Evolutionary conservation across 2,888 invertebrate genomes (phyloP).

Genomic region (Athalia cordata): DNA sequence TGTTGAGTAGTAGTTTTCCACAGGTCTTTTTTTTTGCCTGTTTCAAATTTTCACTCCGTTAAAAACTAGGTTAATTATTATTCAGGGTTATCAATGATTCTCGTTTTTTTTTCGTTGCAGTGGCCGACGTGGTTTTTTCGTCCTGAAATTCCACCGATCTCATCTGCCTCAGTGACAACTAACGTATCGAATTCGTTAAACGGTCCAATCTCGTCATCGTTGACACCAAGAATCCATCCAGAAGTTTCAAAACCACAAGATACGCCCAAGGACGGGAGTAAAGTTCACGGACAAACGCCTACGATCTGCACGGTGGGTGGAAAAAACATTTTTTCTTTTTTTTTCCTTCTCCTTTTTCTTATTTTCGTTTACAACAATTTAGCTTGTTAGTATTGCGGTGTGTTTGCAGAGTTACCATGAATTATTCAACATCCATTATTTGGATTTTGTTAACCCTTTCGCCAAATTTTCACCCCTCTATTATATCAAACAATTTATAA

Average conservation of each 20-base stretch:
- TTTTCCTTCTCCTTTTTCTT: not conserved
- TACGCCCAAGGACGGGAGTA: constrained; percentile 57
- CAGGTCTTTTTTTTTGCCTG: not conserved
- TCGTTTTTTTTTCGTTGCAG: constrained; percentile 57
- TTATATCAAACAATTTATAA: too few relatives aligned
- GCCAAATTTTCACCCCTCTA: too few relatives aligned
- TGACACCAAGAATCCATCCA: constrained; percentile 56
- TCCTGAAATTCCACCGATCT: constrained; percentile 63
- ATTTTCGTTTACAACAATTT: too few relatives aligned
- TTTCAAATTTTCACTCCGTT: constrained; percentile 39
- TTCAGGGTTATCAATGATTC: not conserved
- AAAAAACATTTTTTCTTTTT: not conserved
- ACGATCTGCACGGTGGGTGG: constrained; percentile 70
- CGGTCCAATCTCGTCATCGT: constrained; percentile 23
- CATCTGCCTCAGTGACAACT: constrained; percentile 53
- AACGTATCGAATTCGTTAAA: constrained; percentile 54
- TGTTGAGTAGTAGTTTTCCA: too few relatives aligned
- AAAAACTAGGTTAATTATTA: constrained; percentile 9
- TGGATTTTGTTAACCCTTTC: too few relatives aligned
- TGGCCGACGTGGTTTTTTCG: constrained; percentile 68
- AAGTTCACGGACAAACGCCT: constrained; percentile 68
- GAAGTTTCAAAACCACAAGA: constrained; percentile 59
- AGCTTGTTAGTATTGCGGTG: too few relatives aligned
- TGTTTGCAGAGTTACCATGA: too few relatives aligned
- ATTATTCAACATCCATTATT: too few relatives aligned